These are phyloP conservation scores for Lepidurus arcticus DNA, from an alignment of 1,140 invertebrate genomes.

Conservation along the genomic window DNA sequence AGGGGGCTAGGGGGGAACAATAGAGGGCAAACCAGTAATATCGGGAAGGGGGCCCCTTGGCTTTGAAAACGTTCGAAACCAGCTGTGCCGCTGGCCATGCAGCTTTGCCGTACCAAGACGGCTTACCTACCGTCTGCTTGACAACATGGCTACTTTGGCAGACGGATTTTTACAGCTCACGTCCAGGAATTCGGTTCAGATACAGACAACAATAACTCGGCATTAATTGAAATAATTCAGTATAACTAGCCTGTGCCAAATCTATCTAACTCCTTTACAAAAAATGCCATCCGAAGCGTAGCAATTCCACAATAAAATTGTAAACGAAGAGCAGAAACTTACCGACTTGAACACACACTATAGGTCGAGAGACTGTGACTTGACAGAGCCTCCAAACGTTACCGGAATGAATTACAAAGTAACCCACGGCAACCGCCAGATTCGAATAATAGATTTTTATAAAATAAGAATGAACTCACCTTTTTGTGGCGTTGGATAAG, in stretches of 20 bases:
- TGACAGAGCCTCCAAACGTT: neutral
- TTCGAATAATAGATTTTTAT: neutral
- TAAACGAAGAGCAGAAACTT: neutral
- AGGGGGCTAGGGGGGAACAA: no score
- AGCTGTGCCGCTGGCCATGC: neutral
- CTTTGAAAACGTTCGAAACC: neutral
- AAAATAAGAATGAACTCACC: neutral
- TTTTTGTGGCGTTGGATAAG: constrained; percentile 10
- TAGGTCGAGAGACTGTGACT: neutral
- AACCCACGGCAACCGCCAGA: neutral
- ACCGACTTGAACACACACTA: neutral
- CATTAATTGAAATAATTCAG: no score
- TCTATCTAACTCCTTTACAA: no score
- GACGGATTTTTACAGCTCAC: neutral
- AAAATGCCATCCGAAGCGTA: no score
- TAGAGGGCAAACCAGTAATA: no score
- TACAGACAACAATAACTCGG: no score
- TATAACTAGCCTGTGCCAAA: no score
- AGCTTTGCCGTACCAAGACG: neutral
- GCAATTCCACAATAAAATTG: neutral
- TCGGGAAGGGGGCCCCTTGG: no score
- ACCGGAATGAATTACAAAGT: neutral
- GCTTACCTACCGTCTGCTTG: neutral
- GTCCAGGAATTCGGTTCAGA: no score
- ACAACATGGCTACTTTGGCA: constrained; percentile 9